Percentiles rank a stretch among this genome's conserved stretches.
phyloP scores from a whole-genome alignment of 2,888 invertebrate genomes.

The Agrochola circellaris region DNA sequence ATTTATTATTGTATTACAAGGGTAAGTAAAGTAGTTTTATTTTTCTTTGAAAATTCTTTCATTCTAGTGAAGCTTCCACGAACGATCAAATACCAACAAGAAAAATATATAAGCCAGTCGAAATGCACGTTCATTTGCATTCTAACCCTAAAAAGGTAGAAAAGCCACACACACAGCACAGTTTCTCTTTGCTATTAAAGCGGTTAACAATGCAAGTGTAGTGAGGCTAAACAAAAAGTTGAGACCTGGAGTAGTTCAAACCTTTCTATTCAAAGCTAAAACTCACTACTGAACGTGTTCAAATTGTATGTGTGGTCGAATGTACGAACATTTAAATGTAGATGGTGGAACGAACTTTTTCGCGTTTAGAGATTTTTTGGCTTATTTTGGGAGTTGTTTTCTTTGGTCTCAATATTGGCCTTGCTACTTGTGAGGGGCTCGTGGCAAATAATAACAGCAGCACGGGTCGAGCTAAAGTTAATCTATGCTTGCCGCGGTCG shows the following conservation, averaged over 20 bases:
- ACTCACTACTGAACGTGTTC: slow-evolving; percentile 40
- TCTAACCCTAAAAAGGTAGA: slow-evolving; percentile 12
- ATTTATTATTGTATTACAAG: too few species aligned
- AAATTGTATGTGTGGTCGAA: slow-evolving; percentile 49
- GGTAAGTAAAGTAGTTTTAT: too few species aligned
- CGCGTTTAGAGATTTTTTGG: slow-evolving; percentile 8
- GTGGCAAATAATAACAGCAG: too few species aligned
- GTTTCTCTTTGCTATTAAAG: slow-evolving; percentile 42
- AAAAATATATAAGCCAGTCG: neutral
- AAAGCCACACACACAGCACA: slow-evolving; percentile 24
- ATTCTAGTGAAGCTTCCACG: neutral
- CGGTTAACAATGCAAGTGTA: slow-evolving; percentile 38
- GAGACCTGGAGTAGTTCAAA: slow-evolving; percentile 38
- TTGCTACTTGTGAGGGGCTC: neutral
- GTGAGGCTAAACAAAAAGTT: slow-evolving; percentile 48
- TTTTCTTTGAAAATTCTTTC: neutral
- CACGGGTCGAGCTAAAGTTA: neutral
- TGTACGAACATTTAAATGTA: slow-evolving; percentile 19
- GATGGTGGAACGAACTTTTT: slow-evolving; percentile 12
- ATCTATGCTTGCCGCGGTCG: neutral
- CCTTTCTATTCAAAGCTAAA: slow-evolving; percentile 54
- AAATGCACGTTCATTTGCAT: slow-evolving; percentile 15
- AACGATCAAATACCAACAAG: neutral
- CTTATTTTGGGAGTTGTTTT: slow-evolving; percentile 6
- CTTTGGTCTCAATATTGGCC: neutral